A percentile compares a stretch with the other conserved stretches of the same genome.
Evolutionary conservation across 2,888 invertebrate species (phyloP).

Genomic region (Eugnorisma glareosa): DNA sequence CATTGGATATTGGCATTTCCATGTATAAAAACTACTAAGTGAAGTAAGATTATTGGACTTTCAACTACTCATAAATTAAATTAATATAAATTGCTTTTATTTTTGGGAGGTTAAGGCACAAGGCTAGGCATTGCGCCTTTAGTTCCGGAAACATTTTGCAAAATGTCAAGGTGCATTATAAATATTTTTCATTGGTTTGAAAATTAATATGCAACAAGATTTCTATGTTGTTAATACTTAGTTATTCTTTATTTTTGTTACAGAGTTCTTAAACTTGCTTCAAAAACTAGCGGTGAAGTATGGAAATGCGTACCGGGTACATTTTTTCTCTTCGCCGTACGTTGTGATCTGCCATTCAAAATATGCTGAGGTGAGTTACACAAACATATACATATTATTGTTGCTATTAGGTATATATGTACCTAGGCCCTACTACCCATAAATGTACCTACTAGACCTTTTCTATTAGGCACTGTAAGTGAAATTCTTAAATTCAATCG

Average conservation of each 20-base stretch:
- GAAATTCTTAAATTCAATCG: background rate
- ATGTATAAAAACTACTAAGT: background rate
- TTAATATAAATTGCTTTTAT: background rate
- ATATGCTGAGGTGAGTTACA: conserved; percentile 82
- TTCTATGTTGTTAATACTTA: background rate
- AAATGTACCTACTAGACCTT: background rate
- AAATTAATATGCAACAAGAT: background rate
- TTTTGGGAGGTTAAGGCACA: background rate
- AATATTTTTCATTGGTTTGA: background rate
- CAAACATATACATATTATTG: background rate
- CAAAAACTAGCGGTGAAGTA: conserved; percentile 75
- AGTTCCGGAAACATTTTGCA: background rate
- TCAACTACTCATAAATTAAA: background rate
- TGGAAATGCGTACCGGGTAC: conserved; percentile 81
- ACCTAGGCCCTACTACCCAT: too few species aligned
- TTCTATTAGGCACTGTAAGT: background rate
- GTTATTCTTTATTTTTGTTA: conserved; percentile 64
- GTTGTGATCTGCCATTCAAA: conserved; percentile 83
- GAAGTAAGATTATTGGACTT: background rate
- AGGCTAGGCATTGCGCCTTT: background rate
- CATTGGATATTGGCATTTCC: background rate
- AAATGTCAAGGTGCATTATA: conserved; percentile 3
- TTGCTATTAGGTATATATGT: background rate
- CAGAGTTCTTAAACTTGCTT: conserved; percentile 78
- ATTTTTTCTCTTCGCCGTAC: conserved; percentile 84